These are phyloP conservation scores for Lypha dubia DNA, from an alignment of 2,888 invertebrate species.

Conservation along the genomic window DNA sequence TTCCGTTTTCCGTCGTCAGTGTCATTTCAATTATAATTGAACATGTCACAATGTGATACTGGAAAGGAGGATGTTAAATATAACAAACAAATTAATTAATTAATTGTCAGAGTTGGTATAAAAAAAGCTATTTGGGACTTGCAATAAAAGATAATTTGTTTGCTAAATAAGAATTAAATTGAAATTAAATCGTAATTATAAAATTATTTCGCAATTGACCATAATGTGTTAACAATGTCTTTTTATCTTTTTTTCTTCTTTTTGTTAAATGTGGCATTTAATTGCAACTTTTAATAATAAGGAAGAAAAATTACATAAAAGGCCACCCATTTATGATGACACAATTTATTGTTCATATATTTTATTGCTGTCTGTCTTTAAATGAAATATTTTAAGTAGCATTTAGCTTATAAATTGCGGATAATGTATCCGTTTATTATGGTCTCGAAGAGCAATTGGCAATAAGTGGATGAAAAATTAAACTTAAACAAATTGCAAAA, in stretches of 20 bases:
- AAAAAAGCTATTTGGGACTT: not conserved
- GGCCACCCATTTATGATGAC: conserved; percentile 48
- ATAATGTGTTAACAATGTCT: conserved; percentile 33
- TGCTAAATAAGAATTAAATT: conserved; percentile 27
- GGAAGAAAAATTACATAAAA: not conserved
- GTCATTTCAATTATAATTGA: conserved; percentile 40
- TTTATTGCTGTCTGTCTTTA: not conserved
- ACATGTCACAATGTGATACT: conserved; percentile 42
- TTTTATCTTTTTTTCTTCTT: too few relatives aligned
- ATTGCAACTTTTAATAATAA: conserved; percentile 38
- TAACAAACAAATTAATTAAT: conserved; percentile 25
- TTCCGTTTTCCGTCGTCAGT: conserved; percentile 66
- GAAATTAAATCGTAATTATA: conserved; percentile 52
- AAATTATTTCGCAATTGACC: conserved; percentile 53
- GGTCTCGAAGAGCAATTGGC: not conserved
- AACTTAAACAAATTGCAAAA: too few relatives aligned
- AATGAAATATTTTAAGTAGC: not conserved
- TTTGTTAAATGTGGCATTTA: conserved; percentile 28
- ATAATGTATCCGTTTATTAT: conserved; percentile 23
- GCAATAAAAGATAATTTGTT: not conserved
- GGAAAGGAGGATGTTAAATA: conserved; percentile 46
- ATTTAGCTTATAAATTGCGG: not conserved
- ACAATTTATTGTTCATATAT: conserved; percentile 38
- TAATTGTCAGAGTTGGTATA: conserved; percentile 20
- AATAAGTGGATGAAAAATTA: conserved; percentile 6